These are phyloP conservation scores for Arbacia lixula DNA, from an alignment of 53 echinoderm and acorn worm genomes.

Conservation along the genomic window DNA sequence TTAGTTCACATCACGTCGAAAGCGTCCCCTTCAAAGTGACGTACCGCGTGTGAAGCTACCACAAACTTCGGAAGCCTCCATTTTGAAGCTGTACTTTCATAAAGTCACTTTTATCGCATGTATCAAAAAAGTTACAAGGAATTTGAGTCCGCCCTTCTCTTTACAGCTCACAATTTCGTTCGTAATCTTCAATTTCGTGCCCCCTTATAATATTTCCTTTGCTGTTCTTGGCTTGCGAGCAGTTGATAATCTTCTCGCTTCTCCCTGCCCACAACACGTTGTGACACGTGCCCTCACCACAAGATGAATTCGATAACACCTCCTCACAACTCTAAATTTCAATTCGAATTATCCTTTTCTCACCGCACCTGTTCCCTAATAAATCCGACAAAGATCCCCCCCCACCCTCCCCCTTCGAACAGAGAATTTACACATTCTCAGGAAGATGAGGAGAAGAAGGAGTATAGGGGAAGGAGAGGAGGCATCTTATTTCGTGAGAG, in stretches of 20 bases:
- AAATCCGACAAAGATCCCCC: not conserved
- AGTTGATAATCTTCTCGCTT: conserved; percentile 2
- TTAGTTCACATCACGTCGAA: too few species aligned
- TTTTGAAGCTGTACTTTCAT: too few species aligned
- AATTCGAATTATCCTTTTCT: not conserved
- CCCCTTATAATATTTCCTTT: not conserved
- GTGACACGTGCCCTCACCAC: conserved; percentile 16
- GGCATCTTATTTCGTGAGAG: too few species aligned
- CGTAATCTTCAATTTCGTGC: not conserved
- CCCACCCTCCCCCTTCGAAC: not conserved
- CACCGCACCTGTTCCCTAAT: conserved; percentile 27
- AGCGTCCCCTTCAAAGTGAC: too few species aligned
- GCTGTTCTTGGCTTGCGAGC: conserved; percentile 7
- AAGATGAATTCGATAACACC: conserved; percentile 28
- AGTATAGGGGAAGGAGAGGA: too few species aligned
- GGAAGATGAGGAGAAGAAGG: too few species aligned
- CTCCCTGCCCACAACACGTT: not conserved
- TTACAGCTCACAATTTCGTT: too few species aligned
- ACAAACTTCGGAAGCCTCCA: too few species aligned
- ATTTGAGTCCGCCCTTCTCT: too few species aligned
- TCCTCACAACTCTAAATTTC: conserved; percentile 23
- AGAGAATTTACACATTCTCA: not conserved
- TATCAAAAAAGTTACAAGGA: too few species aligned
- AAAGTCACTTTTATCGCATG: too few species aligned
- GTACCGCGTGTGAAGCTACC: too few species aligned